Evolutionary conservation across 2,113 vertebrate genomes (phyloP).

Genomic region (Picathartes gymnocephalus): DNA sequence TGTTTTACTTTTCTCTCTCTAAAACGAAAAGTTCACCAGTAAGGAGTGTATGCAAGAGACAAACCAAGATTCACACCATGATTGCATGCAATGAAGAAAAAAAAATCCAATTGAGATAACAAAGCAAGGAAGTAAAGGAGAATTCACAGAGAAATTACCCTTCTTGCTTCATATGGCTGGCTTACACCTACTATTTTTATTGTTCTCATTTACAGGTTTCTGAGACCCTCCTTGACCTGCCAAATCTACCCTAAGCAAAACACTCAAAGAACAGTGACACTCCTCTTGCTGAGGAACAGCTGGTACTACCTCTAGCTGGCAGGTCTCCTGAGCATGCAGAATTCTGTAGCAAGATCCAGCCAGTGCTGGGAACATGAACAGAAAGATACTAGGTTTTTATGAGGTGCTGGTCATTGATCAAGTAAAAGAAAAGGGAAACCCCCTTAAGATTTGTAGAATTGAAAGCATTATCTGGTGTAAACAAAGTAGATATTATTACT

Average conservation of each 20-base stretch:
- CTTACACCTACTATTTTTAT: background rate
- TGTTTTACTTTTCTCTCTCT: background rate
- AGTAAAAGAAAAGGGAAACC: background rate
- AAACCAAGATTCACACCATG: rapidly evolving
- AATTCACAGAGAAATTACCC: background rate
- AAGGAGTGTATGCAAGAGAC: background rate
- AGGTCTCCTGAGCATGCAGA: background rate
- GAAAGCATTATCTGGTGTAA: background rate
- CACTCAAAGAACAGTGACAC: background rate
- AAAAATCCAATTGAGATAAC: background rate
- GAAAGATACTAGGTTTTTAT: background rate
- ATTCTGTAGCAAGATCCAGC: background rate
- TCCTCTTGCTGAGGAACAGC: rapidly evolving
- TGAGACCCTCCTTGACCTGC: background rate
- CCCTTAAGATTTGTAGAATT: background rate
- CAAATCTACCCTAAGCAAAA: background rate
- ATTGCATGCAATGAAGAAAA: background rate
- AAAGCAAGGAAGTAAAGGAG: background rate
- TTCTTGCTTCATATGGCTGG: background rate
- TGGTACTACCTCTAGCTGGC: background rate
- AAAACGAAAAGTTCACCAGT: background rate
- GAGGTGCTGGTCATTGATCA: background rate
- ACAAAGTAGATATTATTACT: background rate
- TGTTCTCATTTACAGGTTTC: background rate
- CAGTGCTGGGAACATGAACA: background rate